phyloP scores from a whole-genome alignment of 2,797 vertebrate species.

The Hypotaenidia philippensis region DNA sequence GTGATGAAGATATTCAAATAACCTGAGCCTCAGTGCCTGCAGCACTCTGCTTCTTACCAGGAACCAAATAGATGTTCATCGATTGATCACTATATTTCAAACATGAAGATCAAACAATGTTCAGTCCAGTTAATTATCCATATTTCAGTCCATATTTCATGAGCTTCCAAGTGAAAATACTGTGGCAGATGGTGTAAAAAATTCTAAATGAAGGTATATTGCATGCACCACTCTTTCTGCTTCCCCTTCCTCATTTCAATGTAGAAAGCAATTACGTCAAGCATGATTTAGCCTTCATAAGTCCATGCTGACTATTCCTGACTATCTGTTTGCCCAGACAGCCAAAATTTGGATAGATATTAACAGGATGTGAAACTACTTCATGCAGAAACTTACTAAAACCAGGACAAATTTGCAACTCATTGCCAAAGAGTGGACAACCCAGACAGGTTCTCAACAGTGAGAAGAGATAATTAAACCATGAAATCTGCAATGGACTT shows the following conservation, averaged over 20 bases:
- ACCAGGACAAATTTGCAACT: neutral
- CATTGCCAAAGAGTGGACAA: conserved; percentile 2
- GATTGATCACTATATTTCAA: neutral
- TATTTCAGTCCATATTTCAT: conserved; percentile 2
- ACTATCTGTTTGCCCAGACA: conserved; percentile 15
- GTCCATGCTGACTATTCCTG: neutral
- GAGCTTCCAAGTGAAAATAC: conserved; percentile 21
- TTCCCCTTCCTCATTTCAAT: conserved; percentile 12
- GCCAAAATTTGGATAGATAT: conserved; percentile 31
- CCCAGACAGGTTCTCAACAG: neutral
- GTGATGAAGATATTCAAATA: neutral
- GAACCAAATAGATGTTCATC: neutral
- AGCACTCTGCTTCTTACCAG: neutral
- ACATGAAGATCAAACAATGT: neutral
- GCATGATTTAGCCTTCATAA: conserved; percentile 34
- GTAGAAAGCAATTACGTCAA: neutral
- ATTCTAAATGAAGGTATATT: conserved; percentile 18
- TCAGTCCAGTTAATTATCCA: neutral
- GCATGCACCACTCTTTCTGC: neutral
- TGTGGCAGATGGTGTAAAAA: conserved; percentile 28
- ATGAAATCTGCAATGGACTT: conserved; percentile 23
- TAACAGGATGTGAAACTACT: neutral
- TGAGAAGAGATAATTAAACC: conserved; percentile 23
- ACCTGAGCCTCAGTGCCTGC: neutral
- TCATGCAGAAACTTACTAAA: conserved; percentile 36